Base-by-base conservation (phyloP, 2,888 invertebrate species). In the Noctua pronuba region DNA sequence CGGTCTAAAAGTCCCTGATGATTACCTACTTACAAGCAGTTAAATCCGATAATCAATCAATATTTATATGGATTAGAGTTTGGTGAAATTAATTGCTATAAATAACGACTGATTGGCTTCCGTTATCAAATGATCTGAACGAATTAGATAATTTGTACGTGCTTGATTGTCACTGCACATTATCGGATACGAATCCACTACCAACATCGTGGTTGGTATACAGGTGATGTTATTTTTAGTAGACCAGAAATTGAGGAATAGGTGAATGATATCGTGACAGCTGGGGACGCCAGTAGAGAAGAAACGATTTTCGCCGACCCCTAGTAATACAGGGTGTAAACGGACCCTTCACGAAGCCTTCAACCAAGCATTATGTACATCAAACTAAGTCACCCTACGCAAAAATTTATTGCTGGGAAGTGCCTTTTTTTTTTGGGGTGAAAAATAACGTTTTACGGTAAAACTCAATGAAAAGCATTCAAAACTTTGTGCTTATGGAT, bases 91-190 rank as follows among this genome's bases (percentile, higher is more conserved):
- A 75, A 75, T 58, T 78, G 58, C 64, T 80, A 55, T 70, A 68
- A 73, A 77, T 78, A 76, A 41, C 28, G 44, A 64, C 28, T 75
- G 55, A 77, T 74, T 79, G 28, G 41, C 38, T 62, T 24, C 52
- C 16, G 49, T 65, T 86, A 83, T 77, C 71, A 75, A 82, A 74
- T 77, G 80, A 82, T 84, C 73, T 78, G 38, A n/a, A 21, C 73
- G 87, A 75, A 86, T 86, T 77, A 87, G 93, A 93, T 94, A 92
- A 87, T 79, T 69, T 72, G 90, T 94, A 94, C 94, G 94, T 94
- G 94, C 92, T 76, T 79, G 92, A 93, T 93, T 90, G 85, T 65
- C 67, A 88, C 82, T 86, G 70, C 83, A 73, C 62, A 78, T 92
- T 92, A 93, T 93, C 92, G 80, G 49, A 35, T 44, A 35, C 13